Conservation (phyloP, 2,113 vertebrate genomes). For the Siphamia tubifer region DNA sequence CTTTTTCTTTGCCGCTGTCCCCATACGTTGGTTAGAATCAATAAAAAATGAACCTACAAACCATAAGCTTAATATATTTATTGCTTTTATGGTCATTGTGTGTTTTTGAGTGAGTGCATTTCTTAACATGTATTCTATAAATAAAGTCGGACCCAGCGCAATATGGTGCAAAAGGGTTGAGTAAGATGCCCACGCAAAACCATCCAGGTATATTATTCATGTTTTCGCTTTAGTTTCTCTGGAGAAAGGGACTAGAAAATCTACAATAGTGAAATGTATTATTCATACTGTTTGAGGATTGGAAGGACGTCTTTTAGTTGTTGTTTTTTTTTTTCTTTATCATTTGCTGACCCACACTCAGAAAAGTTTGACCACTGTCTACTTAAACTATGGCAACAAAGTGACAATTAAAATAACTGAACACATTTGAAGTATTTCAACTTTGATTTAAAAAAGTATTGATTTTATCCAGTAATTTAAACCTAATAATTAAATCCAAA, state of each 20-base stretch:
- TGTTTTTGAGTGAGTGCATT: background rate
- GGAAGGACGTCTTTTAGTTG: background rate
- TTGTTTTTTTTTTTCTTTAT: slow-evolving; percentile 9
- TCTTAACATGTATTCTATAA: background rate
- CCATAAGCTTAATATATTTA: too few relatives aligned
- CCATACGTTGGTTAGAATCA: too few relatives aligned
- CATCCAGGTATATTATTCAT: background rate
- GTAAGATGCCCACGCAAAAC: background rate
- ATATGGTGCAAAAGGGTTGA: background rate
- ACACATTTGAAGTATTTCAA: too few relatives aligned
- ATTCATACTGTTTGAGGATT: slow-evolving; percentile 24
- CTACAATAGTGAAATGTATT: slow-evolving; percentile 14
- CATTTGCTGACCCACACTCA: slow-evolving; percentile 27
- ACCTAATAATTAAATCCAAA: too few relatives aligned
- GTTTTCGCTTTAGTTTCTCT: background rate
- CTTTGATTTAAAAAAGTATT: too few relatives aligned
- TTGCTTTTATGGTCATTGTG: background rate
- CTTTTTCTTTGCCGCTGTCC: too few relatives aligned
- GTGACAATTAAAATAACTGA: too few relatives aligned
- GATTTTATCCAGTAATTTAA: too few relatives aligned
- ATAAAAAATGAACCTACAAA: too few relatives aligned
- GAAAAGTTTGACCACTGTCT: too few relatives aligned
- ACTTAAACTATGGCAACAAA: too few relatives aligned
- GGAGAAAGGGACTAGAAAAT: background rate
- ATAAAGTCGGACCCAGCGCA: background rate